Conservation (phyloP, 2,797 vertebrate species). For the Anguilla megastoma region DNA sequence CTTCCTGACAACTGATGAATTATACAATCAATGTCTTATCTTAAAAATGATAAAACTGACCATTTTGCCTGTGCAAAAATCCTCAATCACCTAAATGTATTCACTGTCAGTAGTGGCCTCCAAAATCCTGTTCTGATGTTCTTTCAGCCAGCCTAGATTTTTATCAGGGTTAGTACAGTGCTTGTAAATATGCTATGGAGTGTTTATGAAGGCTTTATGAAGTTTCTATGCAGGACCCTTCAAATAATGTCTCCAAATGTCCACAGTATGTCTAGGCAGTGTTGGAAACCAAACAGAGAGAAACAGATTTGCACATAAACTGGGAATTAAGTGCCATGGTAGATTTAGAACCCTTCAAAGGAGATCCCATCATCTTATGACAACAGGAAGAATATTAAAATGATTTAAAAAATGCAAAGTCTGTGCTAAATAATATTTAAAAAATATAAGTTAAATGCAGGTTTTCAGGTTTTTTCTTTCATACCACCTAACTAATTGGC, state of each 20-base stretch:
- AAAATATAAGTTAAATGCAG: too few species aligned
- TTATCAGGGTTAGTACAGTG: too few species aligned
- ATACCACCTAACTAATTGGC: not conserved
- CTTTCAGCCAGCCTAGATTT: not conserved
- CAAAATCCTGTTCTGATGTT: not conserved
- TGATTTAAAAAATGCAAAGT: not conserved
- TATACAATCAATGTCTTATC: not conserved
- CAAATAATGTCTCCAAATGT: too few species aligned
- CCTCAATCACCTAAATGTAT: not conserved
- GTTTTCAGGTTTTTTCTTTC: not conserved
- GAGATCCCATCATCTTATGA: not conserved
- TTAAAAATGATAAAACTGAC: not conserved
- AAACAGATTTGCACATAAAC: too few species aligned
- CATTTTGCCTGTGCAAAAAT: not conserved
- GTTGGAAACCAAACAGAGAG: not conserved
- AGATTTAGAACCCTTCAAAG: too few species aligned
- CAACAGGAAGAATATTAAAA: not conserved
- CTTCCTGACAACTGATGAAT: not conserved
- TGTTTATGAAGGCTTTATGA: too few species aligned
- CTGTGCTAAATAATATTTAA: not conserved
- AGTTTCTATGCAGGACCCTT: too few species aligned
- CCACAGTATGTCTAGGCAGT: not conserved
- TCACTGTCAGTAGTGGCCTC: not conserved
- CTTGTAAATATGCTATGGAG: too few species aligned
- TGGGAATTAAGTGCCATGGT: too few species aligned